These are phyloP conservation scores for Geotrupes spiniger DNA, from an alignment of 2,888 invertebrate genomes.

Conservation along the genomic window DNA sequence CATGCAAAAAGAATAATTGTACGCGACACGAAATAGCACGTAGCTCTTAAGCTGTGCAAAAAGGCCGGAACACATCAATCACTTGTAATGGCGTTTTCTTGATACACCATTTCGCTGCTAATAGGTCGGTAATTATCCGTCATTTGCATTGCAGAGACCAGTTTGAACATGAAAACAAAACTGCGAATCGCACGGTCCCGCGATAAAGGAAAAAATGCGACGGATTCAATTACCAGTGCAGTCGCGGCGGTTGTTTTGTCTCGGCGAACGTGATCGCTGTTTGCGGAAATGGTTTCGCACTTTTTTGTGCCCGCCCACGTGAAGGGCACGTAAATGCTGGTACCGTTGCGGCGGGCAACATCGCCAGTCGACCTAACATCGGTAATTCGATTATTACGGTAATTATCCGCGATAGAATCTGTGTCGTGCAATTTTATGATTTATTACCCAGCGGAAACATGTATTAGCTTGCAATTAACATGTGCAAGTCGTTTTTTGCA, in stretches of 20 bases:
- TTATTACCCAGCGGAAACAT: conserved; percentile 10
- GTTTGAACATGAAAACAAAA: background rate
- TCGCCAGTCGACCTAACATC: background rate
- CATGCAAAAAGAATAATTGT: background rate
- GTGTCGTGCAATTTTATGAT: conserved; percentile 14
- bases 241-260: no score
- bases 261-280: no score
- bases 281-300: conserved; percentile 1
- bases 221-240: no score
- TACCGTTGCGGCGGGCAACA: background rate
- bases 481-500: background rate
- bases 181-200: background rate
- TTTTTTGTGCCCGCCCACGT: background rate
- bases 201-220: conserved; percentile 1
- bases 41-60: background rate
- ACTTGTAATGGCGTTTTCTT: background rate
- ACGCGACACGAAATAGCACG: background rate
- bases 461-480: no score
- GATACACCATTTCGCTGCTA: background rate
- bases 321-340: background rate
- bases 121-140: conserved; percentile 1
- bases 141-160: background rate
- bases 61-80: conserved; percentile 1
- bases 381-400: conserved; percentile 1
- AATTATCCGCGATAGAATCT: conserved; percentile 1